Percentiles rank a stretch among this genome's conserved stretches.
Conservation (phyloP, 1,140 invertebrate genomes). For the Fragariocoptes setiger region DNA sequence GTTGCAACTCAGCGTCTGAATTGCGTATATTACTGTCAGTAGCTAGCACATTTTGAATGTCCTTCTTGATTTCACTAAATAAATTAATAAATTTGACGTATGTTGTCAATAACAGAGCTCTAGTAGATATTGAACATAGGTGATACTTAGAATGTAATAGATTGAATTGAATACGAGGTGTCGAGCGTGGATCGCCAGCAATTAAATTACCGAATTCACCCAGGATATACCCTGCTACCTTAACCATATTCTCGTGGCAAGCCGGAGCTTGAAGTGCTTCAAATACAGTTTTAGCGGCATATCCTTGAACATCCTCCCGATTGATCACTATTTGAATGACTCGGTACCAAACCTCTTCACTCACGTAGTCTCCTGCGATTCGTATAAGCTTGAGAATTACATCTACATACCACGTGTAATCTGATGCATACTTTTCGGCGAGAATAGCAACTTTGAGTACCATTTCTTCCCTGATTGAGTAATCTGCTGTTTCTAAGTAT, state of each 20-base stretch:
- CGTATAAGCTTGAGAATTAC: conserved; percentile 95
- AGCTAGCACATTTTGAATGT: conserved; percentile 74
- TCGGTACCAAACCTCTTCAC: conserved; percentile 77
- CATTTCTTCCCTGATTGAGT: conserved; percentile 99
- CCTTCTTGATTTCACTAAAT: conserved; percentile 84
- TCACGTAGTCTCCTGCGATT: conserved; percentile 97
- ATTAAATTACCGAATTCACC: conserved; percentile 99
- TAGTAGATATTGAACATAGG: conserved; percentile 76
- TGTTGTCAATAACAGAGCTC: conserved; percentile 76
- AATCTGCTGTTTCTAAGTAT: conserved; percentile 95
- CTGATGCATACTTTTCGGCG: conserved; percentile 96
- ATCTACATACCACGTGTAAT: conserved; percentile 97
- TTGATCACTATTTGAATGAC: conserved; percentile 99
- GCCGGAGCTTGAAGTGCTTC: conserved; percentile 79
- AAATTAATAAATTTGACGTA: conserved; percentile 99
- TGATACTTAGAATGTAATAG: conserved; percentile 93
- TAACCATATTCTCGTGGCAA: conserved; percentile 99
- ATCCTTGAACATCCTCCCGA: conserved; percentile 91
- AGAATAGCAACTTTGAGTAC: conserved; percentile 95
- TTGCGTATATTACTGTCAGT: conserved; percentile 84
- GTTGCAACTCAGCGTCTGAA: conserved; percentile 90
- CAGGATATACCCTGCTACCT: conserved; percentile 96
- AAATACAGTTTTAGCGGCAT: conserved; percentile 67
- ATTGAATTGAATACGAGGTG: conserved; percentile 78
- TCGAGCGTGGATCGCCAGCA: conserved; percentile 79